Conservation (phyloP, 2,888 invertebrate genomes). For the Metopia argyrocephala region DNA sequence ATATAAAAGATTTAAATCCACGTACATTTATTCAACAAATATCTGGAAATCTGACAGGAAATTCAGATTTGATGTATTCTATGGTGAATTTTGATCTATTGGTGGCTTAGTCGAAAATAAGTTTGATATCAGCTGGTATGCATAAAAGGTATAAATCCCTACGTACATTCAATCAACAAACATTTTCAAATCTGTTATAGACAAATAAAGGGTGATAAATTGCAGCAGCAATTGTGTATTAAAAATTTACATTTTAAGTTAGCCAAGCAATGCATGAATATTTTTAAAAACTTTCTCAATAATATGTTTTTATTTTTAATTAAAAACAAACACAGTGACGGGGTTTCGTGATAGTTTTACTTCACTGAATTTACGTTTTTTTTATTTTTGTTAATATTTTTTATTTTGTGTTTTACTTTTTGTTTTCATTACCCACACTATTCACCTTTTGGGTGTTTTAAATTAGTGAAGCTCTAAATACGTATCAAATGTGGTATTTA, state of each 20-base stretch:
- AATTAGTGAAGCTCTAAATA: constrained; percentile 58
- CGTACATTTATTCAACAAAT: too few species aligned
- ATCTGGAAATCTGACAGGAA: too few species aligned
- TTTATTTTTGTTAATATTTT: not conserved
- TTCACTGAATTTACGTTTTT: constrained; percentile 26
- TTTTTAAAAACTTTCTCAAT: constrained; percentile 47
- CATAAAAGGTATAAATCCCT: too few species aligned
- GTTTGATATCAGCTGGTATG: too few species aligned
- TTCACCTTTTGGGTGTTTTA: constrained; percentile 24
- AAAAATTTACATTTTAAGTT: constrained; percentile 1
- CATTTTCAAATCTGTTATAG: not conserved
- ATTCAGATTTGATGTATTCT: too few species aligned
- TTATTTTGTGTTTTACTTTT: not conserved
- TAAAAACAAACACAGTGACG: not conserved
- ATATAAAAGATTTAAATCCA: too few species aligned
- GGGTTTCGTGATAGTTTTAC: constrained; percentile 52
- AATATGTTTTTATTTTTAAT: not conserved
- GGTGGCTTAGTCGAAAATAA: too few species aligned
- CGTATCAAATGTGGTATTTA: constrained; percentile 22
- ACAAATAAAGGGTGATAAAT: not conserved
- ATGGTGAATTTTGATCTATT: too few species aligned
- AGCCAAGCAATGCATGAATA: constrained; percentile 12
- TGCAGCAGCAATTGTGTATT: not conserved
- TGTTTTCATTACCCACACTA: not conserved
- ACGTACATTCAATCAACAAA: not conserved